Evolutionary conservation across 2,888 invertebrate species (phyloP), one percentile per base, ranked within the genome.

Genomic region (Tholera decimalis): DNA sequence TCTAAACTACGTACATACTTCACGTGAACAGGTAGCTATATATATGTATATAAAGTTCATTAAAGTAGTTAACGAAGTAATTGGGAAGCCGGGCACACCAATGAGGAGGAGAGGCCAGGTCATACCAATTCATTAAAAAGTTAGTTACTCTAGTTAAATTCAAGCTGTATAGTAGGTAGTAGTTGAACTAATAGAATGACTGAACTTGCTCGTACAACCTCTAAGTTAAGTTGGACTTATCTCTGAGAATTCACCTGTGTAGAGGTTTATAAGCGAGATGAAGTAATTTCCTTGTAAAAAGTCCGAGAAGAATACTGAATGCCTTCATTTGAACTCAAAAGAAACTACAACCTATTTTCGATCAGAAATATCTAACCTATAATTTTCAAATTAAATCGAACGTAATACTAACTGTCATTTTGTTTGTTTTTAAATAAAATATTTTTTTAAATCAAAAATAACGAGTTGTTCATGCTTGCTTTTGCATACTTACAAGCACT

Each of bases 121-220:
- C 49, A 41, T 57, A 62, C 5, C 47, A 18, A 62, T 73, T 72
- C 62, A 73, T 73, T 73, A 77, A 77, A 72, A 73, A 73, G 53
- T 77, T 73, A 24, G 37, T 26, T 47, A 20, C 9, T 58, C 28
- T n/a, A 51, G 54, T 56, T 66, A 30, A 51, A 74, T 59, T 58
- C 44, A 46, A 49, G 15, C 28, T 43, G 9, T n/a, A n/a, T n/a
- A n/a, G n/a, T n/a, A 22, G 47, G 54, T 46, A 20, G 65, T 50
- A 51, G 49, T 71, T 58, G n/a, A 20, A 37, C 39, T 77, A 72
- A 77, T 71, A 62, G 49, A 47, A 71, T 62, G 56, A 54, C 72
- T n/a, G 1, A 73, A 77, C 49, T 77, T 77, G 37, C 37, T 20
- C 30, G 24, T 33, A 13, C 11, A 26, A 33, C 5, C 9, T 30